A percentile compares a stretch with the other conserved stretches of the same genome.
Conservation (phyloP, 2,888 invertebrate genomes). For the Agapostemon virescens region DNA sequence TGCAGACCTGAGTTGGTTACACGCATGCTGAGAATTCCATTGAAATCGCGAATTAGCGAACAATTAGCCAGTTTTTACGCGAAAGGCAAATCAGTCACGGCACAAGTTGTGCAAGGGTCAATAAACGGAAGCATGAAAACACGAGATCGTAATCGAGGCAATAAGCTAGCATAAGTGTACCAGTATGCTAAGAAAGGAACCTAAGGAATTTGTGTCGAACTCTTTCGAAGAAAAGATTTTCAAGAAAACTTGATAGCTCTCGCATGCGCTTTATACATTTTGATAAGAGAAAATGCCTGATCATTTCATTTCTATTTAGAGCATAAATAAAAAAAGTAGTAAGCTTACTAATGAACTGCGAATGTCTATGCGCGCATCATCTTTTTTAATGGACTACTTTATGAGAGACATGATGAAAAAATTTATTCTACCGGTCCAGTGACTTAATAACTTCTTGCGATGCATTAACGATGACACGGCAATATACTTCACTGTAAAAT, state of each 20-base stretch:
- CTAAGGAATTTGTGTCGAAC: neutral
- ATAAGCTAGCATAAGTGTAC: neutral
- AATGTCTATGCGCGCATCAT: neutral
- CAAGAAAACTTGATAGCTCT: slow-evolving; percentile 2
- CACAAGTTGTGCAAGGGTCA: neutral
- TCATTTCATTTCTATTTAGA: neutral
- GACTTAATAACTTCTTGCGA: neutral
- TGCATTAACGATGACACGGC: neutral
- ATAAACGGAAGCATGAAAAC: neutral
- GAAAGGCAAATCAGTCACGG: neutral
- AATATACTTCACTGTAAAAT: neutral
- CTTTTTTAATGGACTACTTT: neutral
- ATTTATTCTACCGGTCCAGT: neutral
- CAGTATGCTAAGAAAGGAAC: neutral
- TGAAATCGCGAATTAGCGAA: too few relatives aligned
- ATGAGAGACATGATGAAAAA: neutral
- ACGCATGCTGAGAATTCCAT: too few relatives aligned
- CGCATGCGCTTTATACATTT: neutral
- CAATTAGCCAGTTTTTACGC: neutral
- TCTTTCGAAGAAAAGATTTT: neutral
- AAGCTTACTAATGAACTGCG: neutral
- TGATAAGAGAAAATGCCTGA: neutral
- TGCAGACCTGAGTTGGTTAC: too few relatives aligned
- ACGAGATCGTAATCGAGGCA: neutral
- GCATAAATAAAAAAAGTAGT: neutral